Percentiles rank a stretch among this genome's conserved stretches.
Conservation (phyloP, 1,140 invertebrate species). For the Heliconius congener region DNA sequence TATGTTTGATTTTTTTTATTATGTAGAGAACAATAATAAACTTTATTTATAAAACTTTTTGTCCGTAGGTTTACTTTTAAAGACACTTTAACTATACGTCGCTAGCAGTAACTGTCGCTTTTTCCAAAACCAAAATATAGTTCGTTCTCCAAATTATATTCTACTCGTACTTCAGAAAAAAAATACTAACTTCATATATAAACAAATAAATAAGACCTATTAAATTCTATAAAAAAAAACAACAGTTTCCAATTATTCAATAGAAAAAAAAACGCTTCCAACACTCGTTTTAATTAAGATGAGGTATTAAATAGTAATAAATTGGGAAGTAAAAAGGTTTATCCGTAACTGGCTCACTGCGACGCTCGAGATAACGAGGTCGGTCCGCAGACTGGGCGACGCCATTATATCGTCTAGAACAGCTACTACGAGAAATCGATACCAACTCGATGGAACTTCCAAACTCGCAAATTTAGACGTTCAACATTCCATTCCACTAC, state of each 20-base stretch:
- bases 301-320: constrained; percentile 39
- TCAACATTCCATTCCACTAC: constrained; percentile 34
- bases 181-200: too few relatives aligned
- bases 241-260: background rate
- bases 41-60: too few relatives aligned
- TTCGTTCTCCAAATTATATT: too few relatives aligned
- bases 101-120: too few relatives aligned
- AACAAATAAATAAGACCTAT: background rate
- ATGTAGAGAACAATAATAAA: too few relatives aligned
- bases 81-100: too few relatives aligned
- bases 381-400: constrained; percentile 52
- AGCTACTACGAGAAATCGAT: constrained; percentile 44
- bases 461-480: constrained; percentile 32
- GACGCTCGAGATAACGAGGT: constrained; percentile 49
- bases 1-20: too few relatives aligned
- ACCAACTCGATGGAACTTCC: constrained; percentile 37
- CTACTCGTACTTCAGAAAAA: too few relatives aligned
- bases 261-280: constrained; percentile 16
- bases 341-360: constrained; percentile 44
- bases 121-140: too few relatives aligned
- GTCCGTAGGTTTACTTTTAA: too few relatives aligned
- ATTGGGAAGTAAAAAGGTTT: constrained; percentile 38
- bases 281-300: constrained; percentile 36
- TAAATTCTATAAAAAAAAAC: background rate
- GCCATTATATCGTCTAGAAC: constrained; percentile 45